phyloP scores from a whole-genome alignment of 2,888 invertebrate species.

The Psococerastis gibbosa region DNA sequence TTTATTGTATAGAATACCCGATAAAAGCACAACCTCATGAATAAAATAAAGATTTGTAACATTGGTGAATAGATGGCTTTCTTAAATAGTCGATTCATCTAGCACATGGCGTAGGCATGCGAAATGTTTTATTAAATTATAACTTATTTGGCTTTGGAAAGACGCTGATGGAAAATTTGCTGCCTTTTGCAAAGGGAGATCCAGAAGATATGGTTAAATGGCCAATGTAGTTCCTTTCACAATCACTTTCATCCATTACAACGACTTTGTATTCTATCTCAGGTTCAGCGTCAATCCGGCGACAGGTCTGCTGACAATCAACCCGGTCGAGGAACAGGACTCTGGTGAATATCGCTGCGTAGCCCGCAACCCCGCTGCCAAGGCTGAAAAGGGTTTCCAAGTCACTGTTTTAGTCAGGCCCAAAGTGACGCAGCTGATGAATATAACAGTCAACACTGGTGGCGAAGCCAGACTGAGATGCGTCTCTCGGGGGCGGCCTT shows the following conservation, averaged over 20 bases:
- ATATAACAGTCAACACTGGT: constrained; percentile 44
- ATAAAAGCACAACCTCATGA: no score
- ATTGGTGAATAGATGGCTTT: no score
- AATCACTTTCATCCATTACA: background rate
- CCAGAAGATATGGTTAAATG: background rate
- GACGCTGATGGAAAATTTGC: no score
- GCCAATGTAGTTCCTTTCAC: background rate
- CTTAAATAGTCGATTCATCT: no score
- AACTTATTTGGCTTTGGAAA: no score
- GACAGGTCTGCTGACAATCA: constrained; percentile 45
- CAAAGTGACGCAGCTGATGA: constrained; percentile 55
- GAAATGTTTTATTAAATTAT: no score
- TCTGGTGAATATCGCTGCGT: constrained; percentile 62
- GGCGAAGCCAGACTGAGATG: constrained; percentile 50
- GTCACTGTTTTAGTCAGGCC: constrained; percentile 59
- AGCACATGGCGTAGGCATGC: no score
- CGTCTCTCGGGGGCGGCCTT: constrained; percentile 60
- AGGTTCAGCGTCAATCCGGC: constrained; percentile 41
- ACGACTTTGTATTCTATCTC: background rate
- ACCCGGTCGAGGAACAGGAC: constrained; percentile 41
- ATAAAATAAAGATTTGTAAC: no score
- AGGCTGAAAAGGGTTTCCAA: constrained; percentile 43
- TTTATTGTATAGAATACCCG: no score
- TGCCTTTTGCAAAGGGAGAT: constrained; percentile 1
- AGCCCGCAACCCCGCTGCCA: constrained; percentile 61